Base-by-base conservation (phyloP, 1,140 invertebrate genomes). In the Drosophila ambigua region DNA sequence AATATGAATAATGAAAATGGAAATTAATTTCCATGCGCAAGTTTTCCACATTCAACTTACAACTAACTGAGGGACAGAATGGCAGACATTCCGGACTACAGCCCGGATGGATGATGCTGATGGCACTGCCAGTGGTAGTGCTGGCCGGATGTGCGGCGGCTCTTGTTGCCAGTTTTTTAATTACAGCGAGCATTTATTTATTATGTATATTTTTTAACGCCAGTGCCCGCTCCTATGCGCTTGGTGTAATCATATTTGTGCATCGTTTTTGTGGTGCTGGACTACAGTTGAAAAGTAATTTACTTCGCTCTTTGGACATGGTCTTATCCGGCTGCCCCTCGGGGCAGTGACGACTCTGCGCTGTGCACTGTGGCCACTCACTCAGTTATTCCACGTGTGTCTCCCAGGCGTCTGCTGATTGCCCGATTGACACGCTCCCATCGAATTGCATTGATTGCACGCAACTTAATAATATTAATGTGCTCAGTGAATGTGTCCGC, bases 391-490 rank as follows among this genome's bases (percentile, higher is more conserved):
- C 16, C 44, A 69, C 52, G 48, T 69, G 48, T 69, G 68, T 43
- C 46, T 26, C 9, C 15, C 26, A 15, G 28, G 3, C 23, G 51
- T 39, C 31, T 52, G 43, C 16, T 39, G 45, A 71, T 57, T 35
- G 41, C 26, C 61, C 59, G 78, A 87, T 82, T 87, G 82, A 68
- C 69, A 66, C 46, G 50, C 63, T 65, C 20, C 51, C 13, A 46
- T 58, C 39, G 62, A 88, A 77, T 79, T 87, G 83, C 82, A 87
- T 79, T 77, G 83, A 87, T 79, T 88, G 79, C 72, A 79, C 71
- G 79, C 66, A 72, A 76, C 66, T 79, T 82, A 85, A 85, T 85
- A 87, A 71, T 73, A 71, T 81, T 77, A 85, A 85, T 85, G 52
- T 73, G 35, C 59, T 49, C 54, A 73, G 66, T 74, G 74, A 58